phyloP scores from a whole-genome alignment of 2,888 invertebrate genomes.

The Podabrus alpinus region DNA sequence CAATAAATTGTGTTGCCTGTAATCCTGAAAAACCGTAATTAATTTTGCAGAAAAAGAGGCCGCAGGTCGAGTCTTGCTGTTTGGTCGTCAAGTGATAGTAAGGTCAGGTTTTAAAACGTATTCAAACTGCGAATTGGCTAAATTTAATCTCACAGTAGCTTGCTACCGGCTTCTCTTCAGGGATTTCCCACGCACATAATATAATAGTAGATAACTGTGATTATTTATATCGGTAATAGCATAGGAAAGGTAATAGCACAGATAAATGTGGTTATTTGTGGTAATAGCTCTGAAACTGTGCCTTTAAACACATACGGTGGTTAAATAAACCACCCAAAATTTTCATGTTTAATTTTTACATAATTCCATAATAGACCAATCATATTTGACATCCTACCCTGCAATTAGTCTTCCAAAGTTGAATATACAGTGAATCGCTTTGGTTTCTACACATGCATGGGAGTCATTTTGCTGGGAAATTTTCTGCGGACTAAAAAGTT shows the following conservation, averaged over 20 bases:
- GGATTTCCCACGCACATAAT: not conserved
- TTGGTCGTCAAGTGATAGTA: not conserved
- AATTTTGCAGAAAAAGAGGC: not conserved
- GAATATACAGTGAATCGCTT: no score
- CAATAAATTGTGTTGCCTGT: not conserved
- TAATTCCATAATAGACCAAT: no score
- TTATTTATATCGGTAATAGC: not conserved
- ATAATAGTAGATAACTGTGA: not conserved
- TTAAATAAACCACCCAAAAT: not conserved
- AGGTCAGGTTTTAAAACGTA: not conserved
- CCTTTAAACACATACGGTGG: not conserved
- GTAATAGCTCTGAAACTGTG: not conserved
- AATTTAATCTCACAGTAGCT: not conserved
- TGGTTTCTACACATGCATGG: no score
- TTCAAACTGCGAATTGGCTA: not conserved
- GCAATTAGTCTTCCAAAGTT: no score
- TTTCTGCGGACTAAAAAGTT: no score
- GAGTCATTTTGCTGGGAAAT: no score
- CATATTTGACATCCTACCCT: no score
- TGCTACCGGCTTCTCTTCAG: not conserved
- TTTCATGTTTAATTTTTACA: no score
- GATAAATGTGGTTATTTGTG: not conserved
- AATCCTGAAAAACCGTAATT: not conserved
- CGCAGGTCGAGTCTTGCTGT: not conserved
- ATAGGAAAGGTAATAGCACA: not conserved